Conservation (phyloP, 2,888 invertebrate species). For the Polyommatus iphigenia region DNA sequence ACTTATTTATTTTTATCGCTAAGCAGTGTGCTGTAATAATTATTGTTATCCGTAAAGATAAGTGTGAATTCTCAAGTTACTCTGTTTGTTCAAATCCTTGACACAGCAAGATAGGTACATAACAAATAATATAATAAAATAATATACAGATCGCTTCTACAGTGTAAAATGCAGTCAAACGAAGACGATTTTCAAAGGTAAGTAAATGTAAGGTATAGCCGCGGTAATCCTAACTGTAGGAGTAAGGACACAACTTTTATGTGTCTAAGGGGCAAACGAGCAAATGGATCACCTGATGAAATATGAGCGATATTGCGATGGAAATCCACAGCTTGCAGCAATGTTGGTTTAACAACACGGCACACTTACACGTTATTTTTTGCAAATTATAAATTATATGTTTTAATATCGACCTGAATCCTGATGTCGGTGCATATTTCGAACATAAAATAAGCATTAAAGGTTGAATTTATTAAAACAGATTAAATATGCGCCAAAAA, state of each 20-base stretch:
- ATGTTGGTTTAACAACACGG: not conserved
- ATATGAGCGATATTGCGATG: too few species aligned
- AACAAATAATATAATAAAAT: not conserved
- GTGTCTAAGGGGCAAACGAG: too few species aligned
- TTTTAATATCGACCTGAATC: not conserved
- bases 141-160: not conserved
- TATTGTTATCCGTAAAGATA: not conserved
- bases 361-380: not conserved
- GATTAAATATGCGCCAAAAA: conserved; percentile 7
- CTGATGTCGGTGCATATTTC: not conserved
- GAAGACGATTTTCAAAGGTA: not conserved
- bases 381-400: not conserved
- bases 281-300: too few species aligned
- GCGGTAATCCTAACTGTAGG: too few species aligned
- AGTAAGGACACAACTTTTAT: too few species aligned
- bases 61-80: not conserved
- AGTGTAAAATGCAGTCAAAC: not conserved
- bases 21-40: not conserved
- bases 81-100: not conserved
- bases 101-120: not conserved
- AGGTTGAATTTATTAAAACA: not conserved
- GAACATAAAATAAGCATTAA: not conserved
- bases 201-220: not conserved
- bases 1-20: not conserved
- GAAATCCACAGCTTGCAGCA: too few species aligned